Conservation (phyloP, 2,797 vertebrate genomes). For the Onychomys torridus region DNA sequence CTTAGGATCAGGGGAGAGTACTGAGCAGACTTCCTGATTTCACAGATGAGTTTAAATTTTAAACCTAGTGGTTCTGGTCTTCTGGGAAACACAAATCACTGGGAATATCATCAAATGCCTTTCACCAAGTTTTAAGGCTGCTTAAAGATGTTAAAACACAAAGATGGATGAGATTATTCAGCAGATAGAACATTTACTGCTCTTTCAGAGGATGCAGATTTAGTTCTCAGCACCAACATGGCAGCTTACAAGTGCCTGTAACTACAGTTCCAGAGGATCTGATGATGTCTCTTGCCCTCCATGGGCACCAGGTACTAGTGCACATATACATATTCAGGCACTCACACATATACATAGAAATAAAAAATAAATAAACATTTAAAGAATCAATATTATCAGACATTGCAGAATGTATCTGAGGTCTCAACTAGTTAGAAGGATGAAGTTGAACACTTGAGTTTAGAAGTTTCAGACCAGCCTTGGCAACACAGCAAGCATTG, state of each 20-base stretch:
- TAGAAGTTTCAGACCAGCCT: not conserved
- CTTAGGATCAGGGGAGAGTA: not conserved
- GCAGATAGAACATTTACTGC: not conserved
- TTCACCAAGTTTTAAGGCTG: not conserved
- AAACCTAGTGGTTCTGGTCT: not conserved
- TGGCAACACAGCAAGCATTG: not conserved
- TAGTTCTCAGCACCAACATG: not conserved
- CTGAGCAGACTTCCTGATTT: not conserved
- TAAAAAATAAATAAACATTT: not conserved
- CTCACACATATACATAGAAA: not conserved
- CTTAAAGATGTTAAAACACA: slow-evolving; percentile 24
- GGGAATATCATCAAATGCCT: not conserved
- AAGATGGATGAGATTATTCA: not conserved
- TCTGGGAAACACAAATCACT: slow-evolving; percentile 24
- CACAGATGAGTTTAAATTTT: not conserved
- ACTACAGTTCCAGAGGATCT: not conserved
- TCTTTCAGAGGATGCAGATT: not conserved
- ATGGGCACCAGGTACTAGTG: not conserved
- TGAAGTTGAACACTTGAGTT: not conserved
- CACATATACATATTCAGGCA: not conserved
- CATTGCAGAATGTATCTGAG: not conserved
- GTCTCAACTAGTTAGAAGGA: not conserved
- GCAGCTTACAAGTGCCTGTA: not conserved
- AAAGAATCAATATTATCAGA: not conserved
- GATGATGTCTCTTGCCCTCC: not conserved